Conservation (phyloP, 2,888 invertebrate species). For the Latrodectus hesperus region DNA sequence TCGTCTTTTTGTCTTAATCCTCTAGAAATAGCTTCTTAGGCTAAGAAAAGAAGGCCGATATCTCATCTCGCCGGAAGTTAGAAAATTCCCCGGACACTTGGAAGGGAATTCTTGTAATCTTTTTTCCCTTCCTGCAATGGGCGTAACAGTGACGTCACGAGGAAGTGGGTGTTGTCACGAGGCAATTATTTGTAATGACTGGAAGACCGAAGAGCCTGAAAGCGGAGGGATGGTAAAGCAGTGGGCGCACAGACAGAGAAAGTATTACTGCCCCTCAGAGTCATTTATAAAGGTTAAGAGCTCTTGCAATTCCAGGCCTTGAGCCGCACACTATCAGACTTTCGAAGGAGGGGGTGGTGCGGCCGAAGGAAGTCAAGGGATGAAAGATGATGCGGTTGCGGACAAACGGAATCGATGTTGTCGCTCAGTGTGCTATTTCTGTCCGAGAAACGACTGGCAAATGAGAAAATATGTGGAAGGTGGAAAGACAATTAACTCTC, state of each 20-base stretch:
- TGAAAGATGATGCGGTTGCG: constrained; percentile 43
- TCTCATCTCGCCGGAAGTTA: not conserved
- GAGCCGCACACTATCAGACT: not conserved
- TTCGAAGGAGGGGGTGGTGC: constrained; percentile 6
- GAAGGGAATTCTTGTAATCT: not conserved
- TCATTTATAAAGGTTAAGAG: constrained; percentile 60
- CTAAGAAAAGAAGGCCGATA: not conserved
- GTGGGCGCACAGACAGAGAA: not conserved
- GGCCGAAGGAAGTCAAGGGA: constrained; percentile 10
- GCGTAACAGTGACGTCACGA: constrained; percentile 38
- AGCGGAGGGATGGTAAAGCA: not conserved
- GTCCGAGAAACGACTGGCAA: constrained; percentile 26
- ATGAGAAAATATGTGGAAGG: constrained; percentile 46
- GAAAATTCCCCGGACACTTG: constrained; percentile 29
- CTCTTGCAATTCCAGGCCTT: constrained; percentile 1
- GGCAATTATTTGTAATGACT: constrained; percentile 59
- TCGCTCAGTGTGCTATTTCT: not conserved
- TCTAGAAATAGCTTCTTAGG: not conserved
- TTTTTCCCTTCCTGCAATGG: constrained; percentile 15
- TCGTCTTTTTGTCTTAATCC: not conserved
- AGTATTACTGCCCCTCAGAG: constrained; percentile 40
- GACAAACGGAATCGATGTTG: constrained; percentile 20
- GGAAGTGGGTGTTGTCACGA: constrained; percentile 43
- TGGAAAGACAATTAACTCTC: constrained; percentile 36
- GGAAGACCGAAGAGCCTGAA: not conserved